Percentiles rank a stretch among this genome's conserved stretches.
These are phyloP conservation scores for Eupeodes luniger DNA, from an alignment of 2,888 invertebrate genomes.

Conservation along the genomic window DNA sequence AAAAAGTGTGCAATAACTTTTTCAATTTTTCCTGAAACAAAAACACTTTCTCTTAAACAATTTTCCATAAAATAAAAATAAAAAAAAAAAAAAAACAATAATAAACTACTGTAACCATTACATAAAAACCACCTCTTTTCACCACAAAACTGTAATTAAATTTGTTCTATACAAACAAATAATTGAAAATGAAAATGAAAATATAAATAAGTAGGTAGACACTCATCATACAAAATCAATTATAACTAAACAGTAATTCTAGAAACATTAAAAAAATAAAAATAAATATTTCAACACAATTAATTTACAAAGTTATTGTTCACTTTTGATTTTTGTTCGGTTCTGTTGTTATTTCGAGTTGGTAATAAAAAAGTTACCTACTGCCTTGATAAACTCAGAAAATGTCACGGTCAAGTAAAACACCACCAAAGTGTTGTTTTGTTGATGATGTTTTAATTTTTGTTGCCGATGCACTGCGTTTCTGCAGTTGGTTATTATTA, in stretches of 20 bases:
- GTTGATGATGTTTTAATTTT: neutral
- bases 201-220: neutral
- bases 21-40: neutral
- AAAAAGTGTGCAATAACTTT: neutral
- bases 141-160: conserved; percentile 14
- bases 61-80: neutral
- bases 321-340: conserved; percentile 12
- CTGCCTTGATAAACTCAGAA: conserved; percentile 53
- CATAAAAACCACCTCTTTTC: neutral
- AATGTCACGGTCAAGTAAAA: conserved; percentile 62
- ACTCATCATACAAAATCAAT: conserved; percentile 10
- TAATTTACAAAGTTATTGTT: conserved; percentile 18
- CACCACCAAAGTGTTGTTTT: conserved; percentile 35
- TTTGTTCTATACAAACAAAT: neutral
- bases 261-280: neutral
- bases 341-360: neutral
- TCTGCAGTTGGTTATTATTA: no score
- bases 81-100: neutral
- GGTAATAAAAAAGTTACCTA: conserved; percentile 41
- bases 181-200: neutral
- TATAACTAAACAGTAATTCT: conserved; percentile 25
- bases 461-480: neutral
- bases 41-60: conserved; percentile 31
- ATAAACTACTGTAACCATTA: conserved; percentile 8
- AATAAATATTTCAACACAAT: conserved; percentile 13